Conservation (phyloP, 2,888 invertebrate genomes). For the Artemia sinica region DNA sequence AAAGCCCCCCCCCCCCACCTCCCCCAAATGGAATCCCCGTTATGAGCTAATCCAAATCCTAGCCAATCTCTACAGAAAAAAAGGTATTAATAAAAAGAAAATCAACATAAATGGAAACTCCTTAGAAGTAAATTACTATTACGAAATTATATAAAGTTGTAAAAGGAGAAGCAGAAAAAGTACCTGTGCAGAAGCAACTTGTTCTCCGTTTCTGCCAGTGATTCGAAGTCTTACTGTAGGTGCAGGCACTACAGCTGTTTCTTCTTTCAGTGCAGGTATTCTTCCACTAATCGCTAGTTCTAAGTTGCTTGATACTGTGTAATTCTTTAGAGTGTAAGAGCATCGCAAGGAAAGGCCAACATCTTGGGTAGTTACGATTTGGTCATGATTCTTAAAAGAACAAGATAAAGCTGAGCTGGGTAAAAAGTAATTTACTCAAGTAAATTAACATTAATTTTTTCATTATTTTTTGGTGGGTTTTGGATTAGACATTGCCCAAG, state of each 20-base stretch:
- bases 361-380: constrained; percentile 35
- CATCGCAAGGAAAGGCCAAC: constrained; percentile 35
- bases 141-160: too few species aligned
- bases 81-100: too few species aligned
- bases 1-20: too few species aligned
- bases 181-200: constrained; percentile 33
- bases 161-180: not conserved
- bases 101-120: too few species aligned
- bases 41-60: too few species aligned
- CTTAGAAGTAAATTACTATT: too few species aligned
- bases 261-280: constrained; percentile 29
- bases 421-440: not conserved
- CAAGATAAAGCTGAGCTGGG: not conserved
- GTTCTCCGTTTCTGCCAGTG: constrained; percentile 32
- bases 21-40: too few species aligned
- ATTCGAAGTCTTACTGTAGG: constrained; percentile 36
- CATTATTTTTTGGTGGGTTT: not conserved
- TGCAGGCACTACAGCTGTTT: constrained; percentile 33
- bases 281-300: constrained; percentile 30
- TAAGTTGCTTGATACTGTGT: constrained; percentile 33
- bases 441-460: not conserved
- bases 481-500: not conserved
- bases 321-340: constrained; percentile 34
- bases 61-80: too few species aligned
- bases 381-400: constrained; percentile 32